Evolutionary conservation across 2,113 vertebrate genomes (phyloP).

Genomic region (Myotis lucifugus): DNA sequence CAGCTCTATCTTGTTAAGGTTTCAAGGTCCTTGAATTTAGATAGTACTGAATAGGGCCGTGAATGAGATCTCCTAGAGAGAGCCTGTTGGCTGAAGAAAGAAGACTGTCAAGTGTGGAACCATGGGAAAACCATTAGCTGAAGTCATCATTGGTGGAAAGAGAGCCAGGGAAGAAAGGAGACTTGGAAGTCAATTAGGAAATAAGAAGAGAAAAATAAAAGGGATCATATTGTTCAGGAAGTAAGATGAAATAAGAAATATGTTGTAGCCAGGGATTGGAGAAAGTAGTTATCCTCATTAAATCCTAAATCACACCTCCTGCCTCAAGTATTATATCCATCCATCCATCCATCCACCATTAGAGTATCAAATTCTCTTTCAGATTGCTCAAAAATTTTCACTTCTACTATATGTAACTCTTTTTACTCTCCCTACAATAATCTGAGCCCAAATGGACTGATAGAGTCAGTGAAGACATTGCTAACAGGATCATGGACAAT

Average conservation of each 20-base stretch:
- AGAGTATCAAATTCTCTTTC: neutral
- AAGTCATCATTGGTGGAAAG: neutral
- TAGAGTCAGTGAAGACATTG: neutral
- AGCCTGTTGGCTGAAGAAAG: neutral
- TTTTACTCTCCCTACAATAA: neutral
- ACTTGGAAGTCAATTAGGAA: neutral
- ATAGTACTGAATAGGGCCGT: neutral
- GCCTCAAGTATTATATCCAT: neutral
- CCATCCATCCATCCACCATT: neutral
- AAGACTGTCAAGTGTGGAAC: neutral
- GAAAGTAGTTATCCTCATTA: neutral
- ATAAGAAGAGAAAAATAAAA: neutral
- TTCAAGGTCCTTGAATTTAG: neutral
- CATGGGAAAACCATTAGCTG: neutral
- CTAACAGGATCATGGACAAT: neutral
- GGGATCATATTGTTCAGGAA: neutral
- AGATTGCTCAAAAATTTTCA: neutral
- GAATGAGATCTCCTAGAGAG: neutral
- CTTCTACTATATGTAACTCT: neutral
- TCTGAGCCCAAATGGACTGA: neutral
- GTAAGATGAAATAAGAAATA: neutral
- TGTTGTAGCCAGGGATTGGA: neutral
- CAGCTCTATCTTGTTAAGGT: neutral
- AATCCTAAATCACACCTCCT: neutral
- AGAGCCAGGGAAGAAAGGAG: neutral